Percentiles rank a stretch among this genome's conserved stretches.
Conservation (phyloP, 23 tunicate species). For the Clavelina lepadiformis region DNA sequence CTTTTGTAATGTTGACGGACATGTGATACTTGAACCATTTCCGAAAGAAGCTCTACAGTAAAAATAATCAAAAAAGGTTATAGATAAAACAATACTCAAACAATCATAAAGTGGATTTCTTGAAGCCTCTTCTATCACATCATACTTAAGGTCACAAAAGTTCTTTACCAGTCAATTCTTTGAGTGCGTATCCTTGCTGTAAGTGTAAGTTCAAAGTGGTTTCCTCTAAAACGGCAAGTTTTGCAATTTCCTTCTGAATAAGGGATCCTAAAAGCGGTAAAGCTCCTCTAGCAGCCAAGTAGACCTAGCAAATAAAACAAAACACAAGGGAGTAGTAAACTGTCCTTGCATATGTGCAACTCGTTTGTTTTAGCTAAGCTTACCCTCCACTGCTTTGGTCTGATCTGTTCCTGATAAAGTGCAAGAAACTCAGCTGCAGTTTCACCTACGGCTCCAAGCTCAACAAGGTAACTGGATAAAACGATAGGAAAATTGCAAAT, state of each 20-base stretch:
- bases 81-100: not conserved
- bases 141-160: not conserved
- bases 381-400: conserved; percentile 64
- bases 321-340: not conserved
- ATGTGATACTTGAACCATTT: conserved; percentile 57
- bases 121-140: not conserved
- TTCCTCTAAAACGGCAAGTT: conserved; percentile 64
- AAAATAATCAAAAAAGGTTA: not conserved
- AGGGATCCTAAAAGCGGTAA: conserved; percentile 63
- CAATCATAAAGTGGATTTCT: not conserved
- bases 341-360: too few species aligned
- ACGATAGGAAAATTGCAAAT: not conserved
- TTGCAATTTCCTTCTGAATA: conserved; percentile 68
- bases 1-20: conserved; percentile 75
- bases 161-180: conserved; percentile 58
- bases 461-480: conserved; percentile 50
- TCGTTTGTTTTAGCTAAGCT: not conserved
- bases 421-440: conserved; percentile 62
- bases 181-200: conserved; percentile 88
- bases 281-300: conserved; percentile 55
- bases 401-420: conserved; percentile 62
- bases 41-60: conserved; percentile 60
- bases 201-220: conserved; percentile 66
- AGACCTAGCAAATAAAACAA: conserved; percentile 28
- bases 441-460: conserved; percentile 80